Percentiles rank a stretch among this genome's conserved stretches.
These are phyloP conservation scores for Stictonetta naevosa DNA, from an alignment of 2,113 vertebrate genomes.

Conservation along the genomic window DNA sequence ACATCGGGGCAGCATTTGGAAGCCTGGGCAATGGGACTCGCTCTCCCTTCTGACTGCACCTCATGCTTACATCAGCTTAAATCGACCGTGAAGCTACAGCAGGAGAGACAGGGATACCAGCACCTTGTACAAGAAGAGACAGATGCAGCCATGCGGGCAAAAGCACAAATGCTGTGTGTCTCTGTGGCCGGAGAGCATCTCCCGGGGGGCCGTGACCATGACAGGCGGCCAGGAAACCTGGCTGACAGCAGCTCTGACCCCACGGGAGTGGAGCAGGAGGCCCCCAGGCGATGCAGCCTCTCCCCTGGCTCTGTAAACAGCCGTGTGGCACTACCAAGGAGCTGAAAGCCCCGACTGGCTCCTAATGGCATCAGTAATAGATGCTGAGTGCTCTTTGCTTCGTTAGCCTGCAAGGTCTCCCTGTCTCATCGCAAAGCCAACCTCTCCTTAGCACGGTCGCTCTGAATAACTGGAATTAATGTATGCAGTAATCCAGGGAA, in stretches of 20 bases:
- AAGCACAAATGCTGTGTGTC: background rate
- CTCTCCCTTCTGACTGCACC: background rate
- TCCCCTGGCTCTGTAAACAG: background rate
- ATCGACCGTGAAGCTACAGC: background rate
- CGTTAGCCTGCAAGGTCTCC: background rate
- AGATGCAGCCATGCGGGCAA: background rate
- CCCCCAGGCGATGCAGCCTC: background rate
- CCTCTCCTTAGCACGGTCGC: background rate
- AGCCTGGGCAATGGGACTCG: background rate
- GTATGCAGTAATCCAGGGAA: background rate
- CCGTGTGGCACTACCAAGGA: background rate
- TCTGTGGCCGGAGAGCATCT: background rate
- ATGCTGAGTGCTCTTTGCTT: background rate
- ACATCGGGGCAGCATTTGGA: background rate
- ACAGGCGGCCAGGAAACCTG: background rate
- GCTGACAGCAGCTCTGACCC: background rate
- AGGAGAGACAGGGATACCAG: background rate
- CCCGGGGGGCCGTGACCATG: background rate
- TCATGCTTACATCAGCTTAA: background rate
- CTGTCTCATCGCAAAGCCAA: background rate
- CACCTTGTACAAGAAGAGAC: background rate
- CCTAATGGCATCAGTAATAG: background rate
- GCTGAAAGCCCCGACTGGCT: fast-evolving
- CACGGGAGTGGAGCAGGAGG: fast-evolving
- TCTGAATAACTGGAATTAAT: background rate